Evolutionary conservation across 1,140 invertebrate species (phyloP), one percentile per base, ranked within the genome.

Genomic region (Solenopsis invicta): DNA sequence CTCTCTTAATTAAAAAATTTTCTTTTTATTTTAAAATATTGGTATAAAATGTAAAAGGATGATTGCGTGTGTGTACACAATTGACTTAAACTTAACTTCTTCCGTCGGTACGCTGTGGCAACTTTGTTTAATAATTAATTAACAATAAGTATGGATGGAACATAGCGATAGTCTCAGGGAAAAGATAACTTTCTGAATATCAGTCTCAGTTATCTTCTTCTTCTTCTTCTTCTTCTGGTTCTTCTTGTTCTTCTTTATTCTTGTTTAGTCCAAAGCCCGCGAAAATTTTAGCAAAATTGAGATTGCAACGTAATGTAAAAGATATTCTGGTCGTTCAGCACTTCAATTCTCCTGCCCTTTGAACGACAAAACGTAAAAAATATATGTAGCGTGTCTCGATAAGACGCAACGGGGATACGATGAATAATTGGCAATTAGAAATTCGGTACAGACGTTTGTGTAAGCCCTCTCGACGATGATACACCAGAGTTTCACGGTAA

Each of bases 61-160:
- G 37, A n/a, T 85, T 81, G 61, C n/a, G 34, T 62, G 24, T 18
- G 0, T 18, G 29, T 84, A 37, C 21, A 24, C 13, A 13, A 50
- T 24, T 85, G 75, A 69, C 89, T 91, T 91, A 91, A 93, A 89
- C 67, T 74, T 89, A 81, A 88, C 75, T 56, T 45, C 34, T 48
- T 12, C 3, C 52, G 45, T 18, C 52, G n/a, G 10, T 12, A 21
- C 24, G 54, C 13, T n/a, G 78, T 56, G 75, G 78, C 61, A 86
- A 87, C 64, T 52, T 45, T 41, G 29, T 88, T 90, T 90, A 90
- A 77, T 64, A 82, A 87, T 84, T 85, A 91, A 91, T 89, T 87
- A 91, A 80, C 85, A 89, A 86, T 85, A 89, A 71, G 59, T 90
- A 90, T 93, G 92, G 92, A 93, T 93, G 92, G 92, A 93, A 89